phyloP scores from a whole-genome alignment of 1,140 invertebrate species.

The Drosophila paulistorum region DNA sequence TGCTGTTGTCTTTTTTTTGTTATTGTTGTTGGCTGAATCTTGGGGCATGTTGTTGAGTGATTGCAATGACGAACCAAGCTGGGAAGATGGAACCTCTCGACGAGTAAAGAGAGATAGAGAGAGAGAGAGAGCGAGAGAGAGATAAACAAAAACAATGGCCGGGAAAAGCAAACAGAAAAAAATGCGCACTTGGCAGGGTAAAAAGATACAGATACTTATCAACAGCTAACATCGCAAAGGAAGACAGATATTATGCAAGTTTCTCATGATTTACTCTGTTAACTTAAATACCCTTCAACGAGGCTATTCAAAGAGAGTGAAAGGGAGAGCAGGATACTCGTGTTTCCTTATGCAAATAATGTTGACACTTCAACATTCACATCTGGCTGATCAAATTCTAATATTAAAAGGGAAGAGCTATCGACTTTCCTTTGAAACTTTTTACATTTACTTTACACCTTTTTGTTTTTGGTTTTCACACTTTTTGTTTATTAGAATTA shows the following conservation, averaged over 20 bases:
- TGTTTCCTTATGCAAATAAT: too few relatives aligned
- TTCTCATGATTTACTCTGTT: neutral
- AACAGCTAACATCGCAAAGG: neutral
- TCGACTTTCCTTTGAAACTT: neutral
- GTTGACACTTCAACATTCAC: too few relatives aligned
- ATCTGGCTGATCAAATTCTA: too few relatives aligned
- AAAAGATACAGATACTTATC: constrained; percentile 13
- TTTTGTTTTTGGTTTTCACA: neutral
- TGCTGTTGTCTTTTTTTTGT: neutral
- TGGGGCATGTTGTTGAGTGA: constrained; percentile 10
- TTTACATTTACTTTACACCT: neutral
- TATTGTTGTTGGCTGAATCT: constrained; percentile 3
- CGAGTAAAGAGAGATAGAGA: neutral
- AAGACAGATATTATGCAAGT: neutral
- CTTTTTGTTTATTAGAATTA: constrained; percentile 4
- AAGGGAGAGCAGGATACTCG: too few relatives aligned
- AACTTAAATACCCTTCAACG: neutral
- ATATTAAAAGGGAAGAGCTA: too few relatives aligned
- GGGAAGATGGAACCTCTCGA: neutral
- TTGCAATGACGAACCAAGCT: neutral
- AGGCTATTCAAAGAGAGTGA: neutral
- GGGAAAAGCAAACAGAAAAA: neutral
- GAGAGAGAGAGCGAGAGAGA: neutral
- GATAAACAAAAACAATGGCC: neutral
- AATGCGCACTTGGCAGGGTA: neutral